A percentile compares a stretch with the other conserved stretches of the same genome.
Conservation (phyloP, 2,888 invertebrate species). For the Apotomis betuletana region DNA sequence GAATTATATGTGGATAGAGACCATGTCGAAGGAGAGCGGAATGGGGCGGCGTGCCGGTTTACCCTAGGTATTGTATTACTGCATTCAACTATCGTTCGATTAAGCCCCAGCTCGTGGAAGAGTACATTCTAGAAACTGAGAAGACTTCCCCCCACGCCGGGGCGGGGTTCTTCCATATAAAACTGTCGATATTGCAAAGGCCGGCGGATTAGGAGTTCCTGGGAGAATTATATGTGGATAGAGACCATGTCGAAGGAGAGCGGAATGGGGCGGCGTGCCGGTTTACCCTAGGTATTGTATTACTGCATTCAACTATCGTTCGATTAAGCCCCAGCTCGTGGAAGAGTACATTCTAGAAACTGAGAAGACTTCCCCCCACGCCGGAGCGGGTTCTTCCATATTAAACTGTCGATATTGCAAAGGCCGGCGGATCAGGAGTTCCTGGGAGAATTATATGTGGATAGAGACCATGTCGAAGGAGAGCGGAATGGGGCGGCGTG, state of each 20-base stretch:
- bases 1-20: constrained; percentile 95
- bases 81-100: too few species aligned
- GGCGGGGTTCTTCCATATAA: constrained; percentile 90
- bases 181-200: constrained; percentile 93
- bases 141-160: constrained; percentile 84
- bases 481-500: constrained; percentile 92
- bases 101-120: constrained; percentile 91
- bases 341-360: constrained; percentile 96
- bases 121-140: constrained; percentile 94
- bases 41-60: constrained; percentile 93
- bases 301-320: background rate
- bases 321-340: constrained; percentile 86
- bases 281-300: constrained; percentile 84
- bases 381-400: constrained; percentile 88
- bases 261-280: constrained; percentile 92
- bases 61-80: constrained; percentile 76
- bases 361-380: constrained; percentile 86
- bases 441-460: constrained; percentile 94
- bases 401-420: constrained; percentile 93
- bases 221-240: constrained; percentile 94
- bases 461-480: constrained; percentile 91
- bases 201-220: constrained; percentile 94
- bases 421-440: constrained; percentile 94
- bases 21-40: constrained; percentile 88
- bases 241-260: constrained; percentile 90